phyloP scores from a whole-genome alignment of 2,797 vertebrate genomes.

The Gallirallus australis region DNA sequence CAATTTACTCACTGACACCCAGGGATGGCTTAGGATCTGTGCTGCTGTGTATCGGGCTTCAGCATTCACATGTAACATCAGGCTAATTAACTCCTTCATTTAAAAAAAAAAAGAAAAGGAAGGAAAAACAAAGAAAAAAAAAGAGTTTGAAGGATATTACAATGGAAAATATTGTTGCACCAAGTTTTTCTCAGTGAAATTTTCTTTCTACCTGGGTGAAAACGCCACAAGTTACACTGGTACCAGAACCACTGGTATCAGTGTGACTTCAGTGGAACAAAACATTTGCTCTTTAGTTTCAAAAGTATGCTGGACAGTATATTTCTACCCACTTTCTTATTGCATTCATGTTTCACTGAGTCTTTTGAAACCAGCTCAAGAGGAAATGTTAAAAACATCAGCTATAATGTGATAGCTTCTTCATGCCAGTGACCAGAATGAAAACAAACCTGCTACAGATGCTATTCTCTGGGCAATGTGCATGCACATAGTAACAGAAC shows the following conservation, averaged over 20 bases:
- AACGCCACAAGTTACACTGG: background rate
- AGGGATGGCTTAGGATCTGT: conserved; percentile 92
- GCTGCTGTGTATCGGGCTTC: conserved; percentile 92
- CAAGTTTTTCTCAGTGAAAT: background rate
- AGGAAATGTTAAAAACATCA: background rate
- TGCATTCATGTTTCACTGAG: background rate
- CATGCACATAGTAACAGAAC: background rate
- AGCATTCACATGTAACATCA: conserved; percentile 93
- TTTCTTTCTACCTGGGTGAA: background rate
- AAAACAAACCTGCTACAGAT: background rate
- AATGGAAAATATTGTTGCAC: background rate
- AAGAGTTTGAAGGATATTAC: background rate
- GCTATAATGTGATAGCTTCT: background rate
- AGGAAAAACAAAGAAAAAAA: background rate
- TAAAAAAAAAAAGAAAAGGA: background rate
- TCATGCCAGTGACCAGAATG: background rate
- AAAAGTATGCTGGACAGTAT: background rate
- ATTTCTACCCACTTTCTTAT: background rate
- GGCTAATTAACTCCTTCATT: conserved; percentile 90
- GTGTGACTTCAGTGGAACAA: background rate
- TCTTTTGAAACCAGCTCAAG: background rate
- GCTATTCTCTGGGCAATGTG: background rate
- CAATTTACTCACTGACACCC: conserved; percentile 89
- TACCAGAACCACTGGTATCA: background rate
- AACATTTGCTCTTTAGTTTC: background rate